Evolutionary conservation across 2,113 vertebrate species (phyloP), one percentile per base, ranked within the genome.

Genomic region (Clarias magur): DNA sequence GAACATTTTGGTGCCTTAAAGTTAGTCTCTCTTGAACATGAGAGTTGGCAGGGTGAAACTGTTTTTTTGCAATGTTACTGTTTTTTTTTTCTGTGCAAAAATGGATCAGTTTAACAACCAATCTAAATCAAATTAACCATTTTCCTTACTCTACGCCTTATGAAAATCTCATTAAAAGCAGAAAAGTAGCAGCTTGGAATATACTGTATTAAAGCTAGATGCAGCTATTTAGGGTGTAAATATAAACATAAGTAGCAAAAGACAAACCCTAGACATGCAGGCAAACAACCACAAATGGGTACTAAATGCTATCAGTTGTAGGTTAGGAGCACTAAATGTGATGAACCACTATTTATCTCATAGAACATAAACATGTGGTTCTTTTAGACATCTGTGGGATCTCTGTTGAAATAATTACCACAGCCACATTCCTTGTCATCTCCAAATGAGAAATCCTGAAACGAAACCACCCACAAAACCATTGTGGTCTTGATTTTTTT

Each of bases 321-420:
- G 73, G 12, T 25, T 16, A 53, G 42, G 73, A 54, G 48, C 21
- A 15, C 73, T 54, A 54, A 54, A 73, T 23, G 19, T 78, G 80
- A 86, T 38, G 23, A 62, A 88, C 27, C 73, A 10, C 30, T 67
- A 27, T 79, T 65, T 65, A 70, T 73, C 62, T 38, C 3, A 30
- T 79, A 82, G 78, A 88, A 84, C 79, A 68, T 90, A 89, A 91
- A 90, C 89, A 91, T 85, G 91, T 21, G 89, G 90, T 88, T 89
- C 3, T 86, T 80, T 78, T 75, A 89, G 86, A 91, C 83, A 86
- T 57, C 87, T 83, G 56, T 42, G 79, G 42, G 54, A 80, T 54
- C 84, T 89, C 85, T 90, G 91, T 86, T 73, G 19, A 88, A 91
- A 73, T 87, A 83, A 93, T 90, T 65, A 89, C 53, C 84, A 62